Conservation (phyloP, 2,797 vertebrate genomes). For the Sebastes flavidus region DNA sequence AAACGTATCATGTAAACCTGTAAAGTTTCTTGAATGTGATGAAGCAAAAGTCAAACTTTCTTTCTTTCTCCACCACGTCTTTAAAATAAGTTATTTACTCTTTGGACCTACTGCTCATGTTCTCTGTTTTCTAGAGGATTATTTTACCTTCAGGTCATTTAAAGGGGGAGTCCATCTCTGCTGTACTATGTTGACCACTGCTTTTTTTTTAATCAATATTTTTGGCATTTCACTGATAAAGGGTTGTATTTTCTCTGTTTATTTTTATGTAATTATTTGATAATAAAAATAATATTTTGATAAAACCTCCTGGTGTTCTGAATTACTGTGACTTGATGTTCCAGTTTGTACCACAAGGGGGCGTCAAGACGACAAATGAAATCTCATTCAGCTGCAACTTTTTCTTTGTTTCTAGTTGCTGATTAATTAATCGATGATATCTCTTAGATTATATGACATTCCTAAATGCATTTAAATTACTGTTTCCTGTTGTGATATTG, state of each 20-base stretch:
- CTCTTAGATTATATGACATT: background rate
- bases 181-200: conserved; percentile 10
- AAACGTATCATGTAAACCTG: background rate
- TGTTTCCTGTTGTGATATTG: background rate
- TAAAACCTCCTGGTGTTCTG: conserved; percentile 22
- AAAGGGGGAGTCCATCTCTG: background rate
- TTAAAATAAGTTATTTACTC: conserved; percentile 51
- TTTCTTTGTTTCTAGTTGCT: background rate
- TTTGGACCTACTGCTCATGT: conserved; percentile 19
- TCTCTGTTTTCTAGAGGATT: conserved; percentile 74
- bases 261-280: conserved; percentile 67
- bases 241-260: conserved; percentile 28
- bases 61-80: background rate
- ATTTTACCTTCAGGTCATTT: background rate
- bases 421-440: background rate
- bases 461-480: background rate
- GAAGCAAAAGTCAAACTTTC: background rate
- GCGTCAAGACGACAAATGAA: background rate
- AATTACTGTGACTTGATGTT: background rate
- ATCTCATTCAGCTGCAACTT: background rate
- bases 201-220: background rate
- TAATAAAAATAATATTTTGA: conserved; percentile 78
- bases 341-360: conserved; percentile 20
- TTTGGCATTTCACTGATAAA: conserved; percentile 14
- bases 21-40: conserved; percentile 36